Evolutionary conservation across 2,888 invertebrate genomes (phyloP).

Genomic region (Osedax frankpressi): DNA sequence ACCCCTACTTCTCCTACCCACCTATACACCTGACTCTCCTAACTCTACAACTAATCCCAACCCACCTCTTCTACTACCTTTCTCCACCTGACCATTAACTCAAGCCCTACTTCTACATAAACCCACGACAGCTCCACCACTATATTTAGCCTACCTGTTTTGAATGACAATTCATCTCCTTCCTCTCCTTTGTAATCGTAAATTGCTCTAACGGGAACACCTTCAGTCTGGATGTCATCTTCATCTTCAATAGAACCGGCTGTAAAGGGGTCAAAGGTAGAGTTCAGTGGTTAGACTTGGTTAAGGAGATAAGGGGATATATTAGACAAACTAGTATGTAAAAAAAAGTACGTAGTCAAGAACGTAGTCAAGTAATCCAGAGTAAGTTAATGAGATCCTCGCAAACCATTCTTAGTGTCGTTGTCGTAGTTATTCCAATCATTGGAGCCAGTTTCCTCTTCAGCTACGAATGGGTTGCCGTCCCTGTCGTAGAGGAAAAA

Average conservation of each 20-base stretch:
- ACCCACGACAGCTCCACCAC: background rate
- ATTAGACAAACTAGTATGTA: too few species aligned
- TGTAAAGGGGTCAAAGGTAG: background rate
- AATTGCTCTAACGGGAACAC: constrained; percentile 80
- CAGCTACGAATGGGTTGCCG: background rate
- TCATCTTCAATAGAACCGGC: too few species aligned
- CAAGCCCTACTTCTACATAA: too few species aligned
- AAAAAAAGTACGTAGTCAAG: too few species aligned
- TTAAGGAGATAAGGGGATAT: too few species aligned
- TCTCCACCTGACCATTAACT: too few species aligned
- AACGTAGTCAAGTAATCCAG: too few species aligned
- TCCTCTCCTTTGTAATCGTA: constrained; percentile 95
- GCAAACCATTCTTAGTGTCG: background rate
- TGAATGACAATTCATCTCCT: constrained; percentile 88
- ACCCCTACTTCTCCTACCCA: too few species aligned
- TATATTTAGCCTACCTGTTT: constrained; percentile 61
- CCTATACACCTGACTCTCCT: background rate
- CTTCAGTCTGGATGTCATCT: constrained; percentile 55
- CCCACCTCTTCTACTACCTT: background rate
- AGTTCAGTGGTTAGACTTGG: too few species aligned
- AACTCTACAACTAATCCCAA: background rate
- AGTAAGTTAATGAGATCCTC: too few species aligned
- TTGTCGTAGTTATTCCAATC: background rate
- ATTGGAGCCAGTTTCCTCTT: background rate
- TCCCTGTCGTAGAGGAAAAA: too few species aligned